phyloP scores from a whole-genome alignment of 2,113 vertebrate genomes.

The Copsychus sechellarum region DNA sequence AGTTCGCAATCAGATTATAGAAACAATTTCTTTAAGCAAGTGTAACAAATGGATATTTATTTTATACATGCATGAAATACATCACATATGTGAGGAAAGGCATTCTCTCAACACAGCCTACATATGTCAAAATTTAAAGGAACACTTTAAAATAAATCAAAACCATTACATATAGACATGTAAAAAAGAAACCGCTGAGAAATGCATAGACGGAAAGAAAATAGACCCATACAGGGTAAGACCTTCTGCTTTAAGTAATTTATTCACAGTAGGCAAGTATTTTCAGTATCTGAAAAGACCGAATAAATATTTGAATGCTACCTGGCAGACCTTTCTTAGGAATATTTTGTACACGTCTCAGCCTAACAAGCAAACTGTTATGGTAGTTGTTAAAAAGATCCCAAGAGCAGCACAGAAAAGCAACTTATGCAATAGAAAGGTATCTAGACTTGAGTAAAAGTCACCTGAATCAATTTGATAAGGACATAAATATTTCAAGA shows the following conservation, averaged over 20 bases:
- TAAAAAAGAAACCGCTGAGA: background rate
- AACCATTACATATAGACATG: background rate
- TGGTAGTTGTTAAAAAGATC: background rate
- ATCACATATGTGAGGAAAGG: background rate
- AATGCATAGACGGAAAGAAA: background rate
- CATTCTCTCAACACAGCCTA: background rate
- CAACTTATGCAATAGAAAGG: background rate
- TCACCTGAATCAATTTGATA: background rate
- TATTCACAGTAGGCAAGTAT: background rate
- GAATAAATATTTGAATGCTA: background rate
- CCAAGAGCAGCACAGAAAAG: background rate
- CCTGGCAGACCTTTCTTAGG: background rate
- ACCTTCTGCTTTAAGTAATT: background rate
- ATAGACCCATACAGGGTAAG: background rate
- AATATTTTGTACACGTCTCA: background rate
- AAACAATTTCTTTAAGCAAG: background rate
- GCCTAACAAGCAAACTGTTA: slow-evolving; percentile 4
- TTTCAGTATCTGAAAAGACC: background rate
- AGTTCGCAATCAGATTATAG: background rate
- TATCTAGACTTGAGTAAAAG: background rate
- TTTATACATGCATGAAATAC: background rate
- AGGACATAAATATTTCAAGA: background rate
- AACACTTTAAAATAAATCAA: background rate
- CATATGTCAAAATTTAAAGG: background rate
- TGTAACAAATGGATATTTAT: background rate